Evolutionary conservation across 2,888 invertebrate species (phyloP).

Genomic region (Branchellion lobata): DNA sequence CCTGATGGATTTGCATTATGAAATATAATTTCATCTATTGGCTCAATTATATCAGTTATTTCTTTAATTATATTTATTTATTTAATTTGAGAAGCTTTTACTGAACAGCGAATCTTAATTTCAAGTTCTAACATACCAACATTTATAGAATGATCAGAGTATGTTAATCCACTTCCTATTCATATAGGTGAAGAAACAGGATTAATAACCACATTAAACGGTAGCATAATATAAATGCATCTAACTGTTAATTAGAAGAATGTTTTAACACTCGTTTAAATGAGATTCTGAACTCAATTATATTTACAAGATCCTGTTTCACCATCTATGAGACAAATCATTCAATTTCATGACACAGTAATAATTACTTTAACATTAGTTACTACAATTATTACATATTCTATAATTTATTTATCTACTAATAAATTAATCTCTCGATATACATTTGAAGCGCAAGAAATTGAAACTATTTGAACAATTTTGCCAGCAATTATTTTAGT

Average conservation of each 20-base stretch:
- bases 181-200: conserved; percentile 52
- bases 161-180: conserved; percentile 51
- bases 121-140: conserved; percentile 46
- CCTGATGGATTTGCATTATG: conserved; percentile 67
- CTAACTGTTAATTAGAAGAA: conserved; percentile 51
- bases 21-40: conserved; percentile 54
- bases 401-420: conserved; percentile 49
- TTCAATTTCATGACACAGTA: conserved; percentile 57
- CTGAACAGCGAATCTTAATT: conserved; percentile 52
- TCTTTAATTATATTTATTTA: conserved; percentile 53
- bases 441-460: conserved; percentile 52
- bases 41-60: conserved; percentile 52
- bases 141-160: conserved; percentile 53
- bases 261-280: conserved; percentile 47
- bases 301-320: conserved; percentile 55
- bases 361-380: conserved; percentile 55
- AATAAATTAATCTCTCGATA: conserved; percentile 49
- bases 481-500: conserved; percentile 53
- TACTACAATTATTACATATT: conserved; percentile 53
- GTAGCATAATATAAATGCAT: conserved; percentile 50
- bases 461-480: conserved; percentile 55
- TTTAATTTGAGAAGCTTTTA: conserved; percentile 54
- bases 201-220: conserved; percentile 45
- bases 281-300: conserved; percentile 54
- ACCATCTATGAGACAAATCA: conserved; percentile 55